Base-by-base conservation (phyloP, 1,140 invertebrate species). In the Rhizoglyphus robini region DNA sequence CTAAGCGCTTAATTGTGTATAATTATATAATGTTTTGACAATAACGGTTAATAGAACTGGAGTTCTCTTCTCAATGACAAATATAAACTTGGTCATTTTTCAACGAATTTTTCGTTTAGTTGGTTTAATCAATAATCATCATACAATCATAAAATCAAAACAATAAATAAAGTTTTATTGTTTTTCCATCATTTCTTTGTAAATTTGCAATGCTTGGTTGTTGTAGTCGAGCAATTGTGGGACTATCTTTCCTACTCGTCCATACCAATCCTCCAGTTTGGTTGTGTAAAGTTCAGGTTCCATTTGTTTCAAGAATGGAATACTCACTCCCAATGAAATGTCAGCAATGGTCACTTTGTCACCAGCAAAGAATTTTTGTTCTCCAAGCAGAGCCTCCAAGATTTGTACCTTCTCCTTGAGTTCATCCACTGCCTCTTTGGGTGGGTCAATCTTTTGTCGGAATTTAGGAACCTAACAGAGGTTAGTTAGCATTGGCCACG, bases 261-360 rank as follows among this genome's bases (percentile, higher is more conserved):
- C 51, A 32, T 54, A 54, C 51, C 51, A 54, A 32, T 8, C 51
- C 20, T 54, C 8, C 8, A 54, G 20, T 32, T 54, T 54, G 23
- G 51, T 11, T 32, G 51, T 8, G 20, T 27, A 27, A 5, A 5
- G 23, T 25, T 32, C 31, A 15, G 51, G 51, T 11, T 54, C 15
- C 51, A 54, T 86, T 72, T 69, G 58, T 31, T 68, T 57, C 15
- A 31, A 15, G 23, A 63, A 59, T 15, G 67, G 20, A n/a, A 74
- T 51, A 23, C 69, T 64, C 34, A 71, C 69, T n/a, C 72, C 69
- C 18, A 76, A 46, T 5, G 73, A 71, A 27, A 75, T 65, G 66
- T 76, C 87, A 5, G 87, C 87, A 11, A 89, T 73, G 25, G 87
- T 88, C n/a, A 88, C 73, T 13, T 68, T 65, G 15, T 74, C 69